phyloP scores from a whole-genome alignment of 2,797 vertebrate species.

The Channallabes apus region DNA sequence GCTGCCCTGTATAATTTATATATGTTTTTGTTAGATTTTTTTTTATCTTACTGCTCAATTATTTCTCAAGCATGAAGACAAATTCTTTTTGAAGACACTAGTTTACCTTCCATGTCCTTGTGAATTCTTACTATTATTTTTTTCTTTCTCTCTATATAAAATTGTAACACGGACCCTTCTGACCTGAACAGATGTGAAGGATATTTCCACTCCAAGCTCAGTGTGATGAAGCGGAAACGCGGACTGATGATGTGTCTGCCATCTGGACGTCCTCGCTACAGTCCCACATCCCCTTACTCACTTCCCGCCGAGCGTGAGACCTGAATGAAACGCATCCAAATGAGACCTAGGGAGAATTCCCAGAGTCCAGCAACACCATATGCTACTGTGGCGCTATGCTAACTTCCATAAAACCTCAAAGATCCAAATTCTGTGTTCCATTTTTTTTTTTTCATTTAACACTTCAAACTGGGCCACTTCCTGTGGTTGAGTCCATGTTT shows the following conservation, averaged over 20 bases:
- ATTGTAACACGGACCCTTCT: not conserved
- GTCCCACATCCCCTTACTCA: slow-evolving; percentile 73
- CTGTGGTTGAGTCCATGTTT: not conserved
- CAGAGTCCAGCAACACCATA: slow-evolving; percentile 80
- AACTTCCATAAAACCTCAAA: slow-evolving; percentile 2
- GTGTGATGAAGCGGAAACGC: slow-evolving; percentile 18
- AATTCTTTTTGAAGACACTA: not conserved
- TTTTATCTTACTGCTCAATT: not conserved
- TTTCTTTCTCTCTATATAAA: not conserved
- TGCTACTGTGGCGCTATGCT: slow-evolving; percentile 46
- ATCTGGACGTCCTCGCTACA: slow-evolving; percentile 73
- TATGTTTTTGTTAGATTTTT: too few relatives aligned
- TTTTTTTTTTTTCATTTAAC: not conserved
- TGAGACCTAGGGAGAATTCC: slow-evolving; percentile 85
- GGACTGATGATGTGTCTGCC: slow-evolving; percentile 51
- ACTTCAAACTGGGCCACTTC: not conserved
- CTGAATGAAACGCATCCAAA: slow-evolving; percentile 84
- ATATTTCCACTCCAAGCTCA: not conserved
- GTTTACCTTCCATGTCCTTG: not conserved
- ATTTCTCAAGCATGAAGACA: not conserved
- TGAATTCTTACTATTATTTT: not conserved
- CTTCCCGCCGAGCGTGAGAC: slow-evolving; percentile 77
- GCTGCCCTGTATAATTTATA: not conserved
- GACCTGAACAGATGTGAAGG: slow-evolving; percentile 15
- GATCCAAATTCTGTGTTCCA: not conserved